Evolutionary conservation across 2,888 invertebrate genomes (phyloP).

Genomic region (Bellardia pandia): DNA sequence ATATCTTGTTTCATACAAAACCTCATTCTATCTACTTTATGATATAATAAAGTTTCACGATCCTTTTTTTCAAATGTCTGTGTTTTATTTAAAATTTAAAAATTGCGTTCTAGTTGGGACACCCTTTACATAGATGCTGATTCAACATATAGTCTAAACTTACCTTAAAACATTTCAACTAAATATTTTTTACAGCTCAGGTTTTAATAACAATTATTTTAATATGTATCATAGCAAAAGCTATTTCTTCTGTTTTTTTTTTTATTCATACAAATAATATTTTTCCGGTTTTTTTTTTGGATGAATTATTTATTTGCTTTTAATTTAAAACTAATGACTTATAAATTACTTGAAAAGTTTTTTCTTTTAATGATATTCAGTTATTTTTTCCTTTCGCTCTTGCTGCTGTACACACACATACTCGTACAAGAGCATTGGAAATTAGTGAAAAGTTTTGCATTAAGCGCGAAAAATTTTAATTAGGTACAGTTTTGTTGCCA

Average conservation of each 20-base stretch:
- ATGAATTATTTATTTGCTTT: slow-evolving; percentile 3
- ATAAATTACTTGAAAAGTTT: slow-evolving; percentile 37
- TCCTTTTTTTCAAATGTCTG: too few relatives aligned
- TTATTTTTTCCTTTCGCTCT: background rate
- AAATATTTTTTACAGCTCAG: too few relatives aligned
- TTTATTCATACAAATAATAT: background rate
- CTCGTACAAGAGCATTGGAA: background rate
- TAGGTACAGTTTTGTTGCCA: slow-evolving; percentile 39
- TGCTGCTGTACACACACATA: background rate
- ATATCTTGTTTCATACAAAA: too few relatives aligned
- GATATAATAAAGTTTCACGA: too few relatives aligned
- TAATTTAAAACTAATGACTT: slow-evolving; percentile 43
- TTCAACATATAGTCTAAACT: too few relatives aligned
- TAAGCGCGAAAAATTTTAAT: slow-evolving; percentile 51
- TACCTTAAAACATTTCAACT: too few relatives aligned
- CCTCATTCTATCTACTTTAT: too few relatives aligned
- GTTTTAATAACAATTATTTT: too few relatives aligned
- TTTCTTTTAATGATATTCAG: background rate
- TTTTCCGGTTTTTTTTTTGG: background rate
- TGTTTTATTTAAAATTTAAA: too few relatives aligned
- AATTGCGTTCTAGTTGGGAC: too few relatives aligned
- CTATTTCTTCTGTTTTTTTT: background rate
- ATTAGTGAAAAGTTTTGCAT: slow-evolving; percentile 25
- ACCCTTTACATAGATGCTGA: too few relatives aligned
- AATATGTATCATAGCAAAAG: too few relatives aligned